Evolutionary conservation across 1,140 invertebrate genomes (phyloP).

Genomic region (Drosophila nikananu): DNA sequence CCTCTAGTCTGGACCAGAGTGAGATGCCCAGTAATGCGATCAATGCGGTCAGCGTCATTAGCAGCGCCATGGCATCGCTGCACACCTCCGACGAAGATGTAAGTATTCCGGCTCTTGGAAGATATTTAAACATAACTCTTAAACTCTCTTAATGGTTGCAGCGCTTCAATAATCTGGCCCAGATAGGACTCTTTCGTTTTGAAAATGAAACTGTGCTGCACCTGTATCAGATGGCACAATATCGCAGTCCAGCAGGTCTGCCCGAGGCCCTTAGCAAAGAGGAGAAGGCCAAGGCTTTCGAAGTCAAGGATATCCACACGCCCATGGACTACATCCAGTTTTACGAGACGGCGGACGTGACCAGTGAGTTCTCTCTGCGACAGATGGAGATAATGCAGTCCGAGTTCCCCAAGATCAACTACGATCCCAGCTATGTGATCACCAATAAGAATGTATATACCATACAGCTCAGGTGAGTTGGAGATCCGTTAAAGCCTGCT

Average conservation of each 20-base stretch:
- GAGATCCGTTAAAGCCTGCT: background rate
- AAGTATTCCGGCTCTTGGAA: background rate
- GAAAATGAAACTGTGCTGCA: conserved; percentile 84
- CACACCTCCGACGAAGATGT: conserved; percentile 79
- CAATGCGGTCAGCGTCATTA: conserved; percentile 81
- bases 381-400: conserved; percentile 83
- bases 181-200: conserved; percentile 87
- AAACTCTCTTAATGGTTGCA: too few species aligned
- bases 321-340: conserved; percentile 82
- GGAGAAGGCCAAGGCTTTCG: conserved; percentile 86
- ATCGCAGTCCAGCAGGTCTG: conserved; percentile 40
- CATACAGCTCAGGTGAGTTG: conserved; percentile 87
- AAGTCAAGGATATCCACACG: conserved; percentile 81
- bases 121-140: too few species aligned
- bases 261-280: conserved; percentile 79
- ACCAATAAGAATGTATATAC: conserved; percentile 90
- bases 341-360: conserved; percentile 69
- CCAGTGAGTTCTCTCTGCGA: conserved; percentile 69
- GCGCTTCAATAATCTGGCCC: conserved; percentile 87
- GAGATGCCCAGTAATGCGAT: conserved; percentile 74
- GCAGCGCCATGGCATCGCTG: conserved; percentile 80
- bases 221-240: conserved; percentile 82
- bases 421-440: conserved; percentile 90
- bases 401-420: conserved; percentile 83
- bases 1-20: conserved; percentile 67